Evolutionary conservation across 2,113 vertebrate genomes (phyloP).

Genomic region (Rhinopomastus cyanomelas): DNA sequence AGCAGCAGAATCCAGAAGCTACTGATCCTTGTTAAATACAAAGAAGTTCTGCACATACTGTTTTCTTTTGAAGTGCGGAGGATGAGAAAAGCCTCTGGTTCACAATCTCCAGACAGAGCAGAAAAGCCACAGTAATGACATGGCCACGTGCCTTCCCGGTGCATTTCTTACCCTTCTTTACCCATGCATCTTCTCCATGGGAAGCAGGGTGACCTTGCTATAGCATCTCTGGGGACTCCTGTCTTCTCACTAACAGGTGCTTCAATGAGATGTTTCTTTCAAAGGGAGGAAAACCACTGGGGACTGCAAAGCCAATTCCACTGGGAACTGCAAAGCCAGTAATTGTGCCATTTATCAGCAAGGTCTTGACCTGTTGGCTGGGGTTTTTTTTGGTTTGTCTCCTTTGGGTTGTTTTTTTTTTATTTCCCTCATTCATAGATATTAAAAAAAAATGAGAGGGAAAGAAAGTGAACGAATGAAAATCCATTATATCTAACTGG

Average conservation of each 20-base stretch:
- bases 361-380: background rate
- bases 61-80: background rate
- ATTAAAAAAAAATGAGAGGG: background rate
- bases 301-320: background rate
- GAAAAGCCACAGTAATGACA: background rate
- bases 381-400: background rate
- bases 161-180: background rate
- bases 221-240: background rate
- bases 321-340: background rate
- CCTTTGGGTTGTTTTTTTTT: background rate
- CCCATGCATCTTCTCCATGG: background rate
- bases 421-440: background rate
- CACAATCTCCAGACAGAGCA: background rate
- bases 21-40: background rate
- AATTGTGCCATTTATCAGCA: background rate
- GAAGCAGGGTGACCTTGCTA: background rate
- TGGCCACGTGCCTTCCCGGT: background rate
- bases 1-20: background rate
- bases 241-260: background rate
- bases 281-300: background rate
- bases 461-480: slow-evolving; percentile 35
- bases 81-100: background rate
- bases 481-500: slow-evolving; percentile 4
- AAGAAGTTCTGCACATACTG: background rate
- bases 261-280: background rate